Conservation (phyloP, 2,888 invertebrate species). For the Lasioglossum lativentre region DNA sequence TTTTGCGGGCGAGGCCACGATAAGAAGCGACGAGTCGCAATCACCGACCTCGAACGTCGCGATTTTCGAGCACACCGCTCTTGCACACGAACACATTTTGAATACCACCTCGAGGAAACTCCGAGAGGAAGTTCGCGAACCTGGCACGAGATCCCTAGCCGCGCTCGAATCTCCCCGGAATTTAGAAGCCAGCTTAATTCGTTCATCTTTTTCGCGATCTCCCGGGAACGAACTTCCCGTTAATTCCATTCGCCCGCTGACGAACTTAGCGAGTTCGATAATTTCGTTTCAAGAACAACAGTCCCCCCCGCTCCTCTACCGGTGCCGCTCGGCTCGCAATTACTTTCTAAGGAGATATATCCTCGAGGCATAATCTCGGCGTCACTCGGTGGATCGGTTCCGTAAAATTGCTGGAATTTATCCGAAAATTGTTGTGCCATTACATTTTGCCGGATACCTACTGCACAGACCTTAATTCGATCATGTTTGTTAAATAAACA, state of each 20-base stretch:
- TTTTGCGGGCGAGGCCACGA: constrained; percentile 66
- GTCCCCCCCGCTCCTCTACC: background rate
- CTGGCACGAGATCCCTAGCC: background rate
- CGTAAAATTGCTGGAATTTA: background rate
- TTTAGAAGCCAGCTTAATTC: constrained; percentile 10
- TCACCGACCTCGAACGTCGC: background rate
- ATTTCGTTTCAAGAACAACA: constrained; percentile 12
- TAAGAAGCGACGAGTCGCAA: constrained; percentile 58
- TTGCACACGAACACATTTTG: background rate
- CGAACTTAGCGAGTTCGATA: constrained; percentile 13
- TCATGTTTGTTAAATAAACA: no score
- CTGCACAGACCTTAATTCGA: background rate
- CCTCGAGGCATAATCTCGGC: background rate
- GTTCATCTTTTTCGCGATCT: constrained; percentile 1
- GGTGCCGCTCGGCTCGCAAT: background rate
- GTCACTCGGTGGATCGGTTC: background rate
- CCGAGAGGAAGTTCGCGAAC: background rate
- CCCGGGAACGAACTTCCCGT: background rate
- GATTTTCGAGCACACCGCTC: background rate
- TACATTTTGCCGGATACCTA: background rate
- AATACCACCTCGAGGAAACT: background rate
- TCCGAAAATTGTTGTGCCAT: background rate
- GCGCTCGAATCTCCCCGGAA: background rate
- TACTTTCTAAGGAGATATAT: background rate
- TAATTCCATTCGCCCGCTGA: background rate